These are phyloP conservation scores for Herpetotheres cachinnans DNA, from an alignment of 2,113 vertebrate species.

Conservation along the genomic window DNA sequence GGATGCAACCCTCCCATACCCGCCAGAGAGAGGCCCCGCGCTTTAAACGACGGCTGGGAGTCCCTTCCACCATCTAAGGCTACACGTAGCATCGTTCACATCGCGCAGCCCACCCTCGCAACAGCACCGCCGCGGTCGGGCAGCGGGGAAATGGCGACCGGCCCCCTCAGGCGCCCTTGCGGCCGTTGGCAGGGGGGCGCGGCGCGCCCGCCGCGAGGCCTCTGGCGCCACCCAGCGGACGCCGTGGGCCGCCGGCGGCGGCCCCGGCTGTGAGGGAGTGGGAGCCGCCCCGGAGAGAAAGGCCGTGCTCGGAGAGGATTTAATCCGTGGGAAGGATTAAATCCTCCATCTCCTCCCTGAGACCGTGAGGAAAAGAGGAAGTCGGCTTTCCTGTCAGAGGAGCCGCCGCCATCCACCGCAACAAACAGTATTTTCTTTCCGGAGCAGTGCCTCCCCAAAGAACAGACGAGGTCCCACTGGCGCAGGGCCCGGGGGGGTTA, in stretches of 20 bases:
- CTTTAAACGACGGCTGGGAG: not conserved
- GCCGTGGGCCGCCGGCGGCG: rapidly evolving
- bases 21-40: not conserved
- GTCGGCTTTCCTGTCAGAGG: no score
- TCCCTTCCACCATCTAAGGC: not conserved
- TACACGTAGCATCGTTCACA: rapidly evolving
- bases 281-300: no score
- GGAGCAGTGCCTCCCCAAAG: rapidly evolving
- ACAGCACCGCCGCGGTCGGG: rapidly evolving
- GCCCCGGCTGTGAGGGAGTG: not conserved
- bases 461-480: rapidly evolving
- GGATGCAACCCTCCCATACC: no score
- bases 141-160: not conserved
- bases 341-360: not conserved
- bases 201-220: not conserved
- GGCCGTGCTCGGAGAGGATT: not conserved
- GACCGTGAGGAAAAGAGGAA: not conserved
- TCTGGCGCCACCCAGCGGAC: conserved; percentile 30
- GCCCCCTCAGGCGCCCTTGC: rapidly evolving
- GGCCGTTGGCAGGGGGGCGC: not conserved
- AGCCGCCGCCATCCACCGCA: not conserved
- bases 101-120: not conserved
- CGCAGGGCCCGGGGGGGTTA: no score
- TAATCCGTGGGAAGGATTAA: not conserved
- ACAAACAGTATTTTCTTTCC: rapidly evolving